A percentile compares a stretch with the other conserved stretches of the same genome.
Conservation (phyloP, 1,140 invertebrate genomes). For the Neotoxoptera formosana region DNA sequence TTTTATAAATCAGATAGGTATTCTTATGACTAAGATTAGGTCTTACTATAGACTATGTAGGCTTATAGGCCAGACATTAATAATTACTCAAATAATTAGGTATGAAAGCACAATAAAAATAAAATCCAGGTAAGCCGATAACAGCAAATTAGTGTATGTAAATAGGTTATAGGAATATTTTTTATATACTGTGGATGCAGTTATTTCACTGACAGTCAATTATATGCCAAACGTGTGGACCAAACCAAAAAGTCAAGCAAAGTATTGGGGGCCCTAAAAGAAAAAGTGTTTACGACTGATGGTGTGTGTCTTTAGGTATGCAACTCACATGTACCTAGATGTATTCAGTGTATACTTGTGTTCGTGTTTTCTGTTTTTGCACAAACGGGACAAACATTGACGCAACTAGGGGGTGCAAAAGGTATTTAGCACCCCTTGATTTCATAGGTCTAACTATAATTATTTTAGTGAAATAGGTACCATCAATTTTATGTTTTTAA, state of each 20-base stretch:
- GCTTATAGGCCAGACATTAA: not conserved
- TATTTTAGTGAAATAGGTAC: too few species aligned
- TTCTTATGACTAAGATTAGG: not conserved
- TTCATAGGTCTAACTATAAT: too few species aligned
- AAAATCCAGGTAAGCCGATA: not conserved
- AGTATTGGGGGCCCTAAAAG: not conserved
- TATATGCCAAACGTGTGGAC: not conserved
- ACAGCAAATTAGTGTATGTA: not conserved
- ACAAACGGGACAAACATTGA: not conserved
- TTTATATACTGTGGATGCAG: too few species aligned
- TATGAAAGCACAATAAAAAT: not conserved
- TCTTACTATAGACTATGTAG: not conserved
- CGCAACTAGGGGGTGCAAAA: too few species aligned
- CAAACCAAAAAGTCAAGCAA: not conserved
- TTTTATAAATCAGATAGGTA: not conserved
- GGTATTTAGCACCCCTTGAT: too few species aligned
- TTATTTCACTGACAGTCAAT: not conserved
- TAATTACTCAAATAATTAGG: not conserved
- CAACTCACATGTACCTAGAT: too few species aligned
- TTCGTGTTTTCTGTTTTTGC: not conserved
- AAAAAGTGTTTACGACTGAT: not conserved
- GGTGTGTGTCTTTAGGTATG: not conserved
- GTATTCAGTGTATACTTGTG: not conserved
- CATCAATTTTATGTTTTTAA: too few species aligned
- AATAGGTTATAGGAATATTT: not conserved